Evolutionary conservation across 2,797 vertebrate genomes (phyloP).

Genomic region (Acrossocheilus wenchowensis): DNA sequence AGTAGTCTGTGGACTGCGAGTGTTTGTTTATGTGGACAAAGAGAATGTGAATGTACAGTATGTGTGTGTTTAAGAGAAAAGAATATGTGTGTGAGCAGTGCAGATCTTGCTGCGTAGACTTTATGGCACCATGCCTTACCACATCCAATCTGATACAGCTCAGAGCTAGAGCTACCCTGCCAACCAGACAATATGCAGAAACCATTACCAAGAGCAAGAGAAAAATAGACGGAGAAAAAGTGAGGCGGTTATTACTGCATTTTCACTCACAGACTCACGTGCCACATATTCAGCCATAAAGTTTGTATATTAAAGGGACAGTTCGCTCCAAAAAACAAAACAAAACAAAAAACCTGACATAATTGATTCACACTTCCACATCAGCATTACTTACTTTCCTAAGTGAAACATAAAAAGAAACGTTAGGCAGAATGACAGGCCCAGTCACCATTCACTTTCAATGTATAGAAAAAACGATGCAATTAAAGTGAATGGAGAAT

Average conservation of each 20-base stretch:
- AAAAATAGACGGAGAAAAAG: constrained; percentile 30
- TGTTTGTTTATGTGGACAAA: constrained; percentile 35
- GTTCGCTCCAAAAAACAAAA: not conserved
- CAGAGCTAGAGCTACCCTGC: constrained; percentile 63
- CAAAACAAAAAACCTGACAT: no score
- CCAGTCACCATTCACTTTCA: not conserved
- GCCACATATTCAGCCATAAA: not conserved
- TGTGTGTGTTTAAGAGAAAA: constrained; percentile 25
- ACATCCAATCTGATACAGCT: constrained; percentile 73
- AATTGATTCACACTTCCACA: not conserved
- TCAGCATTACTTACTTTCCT: not conserved
- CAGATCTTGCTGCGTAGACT: constrained; percentile 67
- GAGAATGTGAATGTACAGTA: constrained; percentile 32
- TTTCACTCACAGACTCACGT: constrained; percentile 15
- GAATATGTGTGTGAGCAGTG: constrained; percentile 46
- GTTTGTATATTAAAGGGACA: not conserved
- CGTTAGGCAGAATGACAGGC: not conserved
- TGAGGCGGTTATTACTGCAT: constrained; percentile 19
- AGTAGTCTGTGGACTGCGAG: constrained; percentile 10
- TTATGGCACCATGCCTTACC: constrained; percentile 73
- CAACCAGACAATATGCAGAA: constrained; percentile 65
- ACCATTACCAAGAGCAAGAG: constrained; percentile 47
- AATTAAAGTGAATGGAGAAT: not conserved
- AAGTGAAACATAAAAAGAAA: not conserved
- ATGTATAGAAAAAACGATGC: no score